A percentile compares a stretch with the other conserved stretches of the same genome.
phyloP scores from a whole-genome alignment of 2,113 vertebrate species.

The Urocolius indicus region DNA sequence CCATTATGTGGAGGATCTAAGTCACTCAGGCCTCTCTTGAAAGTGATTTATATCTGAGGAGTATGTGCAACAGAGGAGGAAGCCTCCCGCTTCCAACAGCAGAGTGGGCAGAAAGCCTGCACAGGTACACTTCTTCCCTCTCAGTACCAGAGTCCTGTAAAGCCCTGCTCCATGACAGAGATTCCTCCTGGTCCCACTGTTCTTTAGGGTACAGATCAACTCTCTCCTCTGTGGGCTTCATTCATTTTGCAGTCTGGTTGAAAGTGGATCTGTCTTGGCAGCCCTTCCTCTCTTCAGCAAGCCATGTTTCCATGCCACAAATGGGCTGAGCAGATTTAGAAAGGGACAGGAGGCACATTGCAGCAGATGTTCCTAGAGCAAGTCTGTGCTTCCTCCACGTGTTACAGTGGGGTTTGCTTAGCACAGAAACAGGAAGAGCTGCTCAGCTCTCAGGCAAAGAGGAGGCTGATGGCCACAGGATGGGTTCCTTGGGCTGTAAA shows the following conservation, averaged over 20 bases:
- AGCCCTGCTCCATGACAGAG: background rate
- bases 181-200: background rate
- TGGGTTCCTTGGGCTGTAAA: background rate
- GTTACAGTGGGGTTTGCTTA: background rate
- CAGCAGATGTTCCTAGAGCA: background rate
- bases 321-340: background rate
- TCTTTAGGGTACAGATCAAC: background rate
- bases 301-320: background rate
- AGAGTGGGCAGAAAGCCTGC: background rate
- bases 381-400: background rate
- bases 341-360: background rate
- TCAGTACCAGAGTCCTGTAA: background rate
- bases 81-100: background rate
- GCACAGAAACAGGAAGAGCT: background rate
- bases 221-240: background rate
- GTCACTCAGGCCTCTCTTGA: background rate
- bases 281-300: background rate
- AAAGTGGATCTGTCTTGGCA: background rate
- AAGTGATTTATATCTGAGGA: background rate
- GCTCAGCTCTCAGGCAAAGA: background rate
- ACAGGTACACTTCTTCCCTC: accelerated
- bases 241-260: background rate
- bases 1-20: accelerated
- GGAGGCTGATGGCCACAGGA: background rate
- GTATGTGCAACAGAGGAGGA: background rate